phyloP scores from a whole-genome alignment of 2,797 vertebrate genomes.

The Cryptoprocta ferox region DNA sequence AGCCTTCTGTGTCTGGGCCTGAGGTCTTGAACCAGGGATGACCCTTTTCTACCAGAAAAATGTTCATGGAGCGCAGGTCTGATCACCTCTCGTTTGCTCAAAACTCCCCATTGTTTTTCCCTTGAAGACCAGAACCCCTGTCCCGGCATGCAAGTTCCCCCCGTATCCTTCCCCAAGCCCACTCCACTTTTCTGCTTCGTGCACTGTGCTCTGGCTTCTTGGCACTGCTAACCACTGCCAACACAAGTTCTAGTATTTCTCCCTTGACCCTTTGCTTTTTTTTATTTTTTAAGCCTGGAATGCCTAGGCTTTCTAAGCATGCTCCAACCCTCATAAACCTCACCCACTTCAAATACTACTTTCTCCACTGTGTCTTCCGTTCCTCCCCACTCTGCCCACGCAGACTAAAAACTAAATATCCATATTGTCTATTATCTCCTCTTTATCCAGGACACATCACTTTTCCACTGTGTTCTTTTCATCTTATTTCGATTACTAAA shows the following conservation, averaged over 20 bases:
- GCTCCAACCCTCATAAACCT: not conserved
- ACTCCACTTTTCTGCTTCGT: not conserved
- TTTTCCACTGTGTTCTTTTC: not conserved
- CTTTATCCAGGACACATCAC: not conserved
- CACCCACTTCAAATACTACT: not conserved
- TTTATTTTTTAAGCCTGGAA: not conserved
- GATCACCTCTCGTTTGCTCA: not conserved
- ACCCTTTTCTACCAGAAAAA: not conserved
- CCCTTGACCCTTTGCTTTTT: not conserved
- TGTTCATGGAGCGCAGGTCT: not conserved
- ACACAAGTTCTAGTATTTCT: not conserved
- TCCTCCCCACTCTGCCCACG: not conserved
- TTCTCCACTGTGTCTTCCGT: not conserved
- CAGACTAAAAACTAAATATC: not conserved
- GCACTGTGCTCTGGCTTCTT: rapidly evolving
- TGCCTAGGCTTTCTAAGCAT: not conserved
- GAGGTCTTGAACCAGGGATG: not conserved
- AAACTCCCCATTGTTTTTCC: not conserved
- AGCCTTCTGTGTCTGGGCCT: not conserved
- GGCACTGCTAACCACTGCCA: not conserved
- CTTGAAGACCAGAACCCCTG: not conserved
- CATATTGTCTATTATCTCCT: not conserved
- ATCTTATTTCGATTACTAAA: not conserved
- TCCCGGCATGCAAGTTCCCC: not conserved
- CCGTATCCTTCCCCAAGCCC: not conserved